Evolutionary conservation across 2,113 vertebrate genomes (phyloP), one percentile per base, ranked within the genome.

Genomic region (Junco hyemalis): DNA sequence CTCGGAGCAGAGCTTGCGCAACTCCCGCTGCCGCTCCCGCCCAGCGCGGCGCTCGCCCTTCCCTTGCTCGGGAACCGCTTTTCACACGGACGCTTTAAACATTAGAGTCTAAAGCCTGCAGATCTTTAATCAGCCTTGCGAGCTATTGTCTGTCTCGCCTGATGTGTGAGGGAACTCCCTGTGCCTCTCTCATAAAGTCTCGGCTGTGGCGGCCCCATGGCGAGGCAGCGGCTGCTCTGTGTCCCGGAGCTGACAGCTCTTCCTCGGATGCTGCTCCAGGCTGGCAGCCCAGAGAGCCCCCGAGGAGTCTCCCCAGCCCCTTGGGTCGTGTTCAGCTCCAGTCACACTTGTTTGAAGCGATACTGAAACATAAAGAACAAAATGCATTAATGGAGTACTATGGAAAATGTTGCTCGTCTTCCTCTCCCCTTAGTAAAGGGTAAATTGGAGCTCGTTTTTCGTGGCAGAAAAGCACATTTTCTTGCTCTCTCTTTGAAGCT

Each of bases 101-200:
- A 50, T 23, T 20, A 63, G 59, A 81, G 57, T 70, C 57, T 35
- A 6, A 78, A 90, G 80, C 84, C 91, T 95, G 88, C 73, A 85
- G 18, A 91, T 87, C 81, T 66, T 95, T 61, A 72, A 80, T 96
- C 84, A 0, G 89, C 81, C 77, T 68, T 38, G 81, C 2, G 48
- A 91, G 81, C 96, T 81, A 91, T 97, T 95, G 94, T 97, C 53
- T 95, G 83, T 7, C 70, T 95, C 2, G 69, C 72, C 64, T 90
- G 50, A 35, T 83, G 88, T 94, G 94, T 72, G 91, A 96, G 92
- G 95, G 93, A 91, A 90, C 95, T 97, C 93, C 94, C 95, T 91
- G 86, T 45, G 28, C 81, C 74, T 66, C 65, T 86, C 22, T 79
- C 86, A 64, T 35, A 31, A 80, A 57, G 35, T 44, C 2, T 3